phyloP scores from a whole-genome alignment of 2,797 vertebrate species.

The Hephaestus fuliginosus region DNA sequence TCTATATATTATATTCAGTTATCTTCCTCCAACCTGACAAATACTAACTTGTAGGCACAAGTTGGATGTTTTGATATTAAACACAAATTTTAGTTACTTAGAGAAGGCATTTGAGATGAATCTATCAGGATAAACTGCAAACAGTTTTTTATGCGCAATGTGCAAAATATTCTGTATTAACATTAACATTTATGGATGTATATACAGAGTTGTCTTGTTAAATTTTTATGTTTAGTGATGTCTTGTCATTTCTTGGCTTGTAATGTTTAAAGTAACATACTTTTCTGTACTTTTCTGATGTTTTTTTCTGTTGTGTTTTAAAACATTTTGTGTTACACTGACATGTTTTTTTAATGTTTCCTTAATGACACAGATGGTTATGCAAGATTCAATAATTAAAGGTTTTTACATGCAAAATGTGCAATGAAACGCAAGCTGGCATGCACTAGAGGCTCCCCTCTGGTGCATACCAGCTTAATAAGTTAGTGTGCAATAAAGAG shows the following conservation, averaged over 20 bases:
- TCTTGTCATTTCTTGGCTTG: not conserved
- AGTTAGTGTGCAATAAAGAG: not conserved
- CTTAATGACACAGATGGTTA: not conserved
- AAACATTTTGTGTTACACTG: not conserved
- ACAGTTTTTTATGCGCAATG: not conserved
- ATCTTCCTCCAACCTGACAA: not conserved
- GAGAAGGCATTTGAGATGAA: not conserved
- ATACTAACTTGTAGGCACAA: not conserved
- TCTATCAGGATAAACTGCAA: not conserved
- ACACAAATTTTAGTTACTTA: not conserved
- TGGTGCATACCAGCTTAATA: not conserved
- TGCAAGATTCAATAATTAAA: not conserved
- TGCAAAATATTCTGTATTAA: too few species aligned
- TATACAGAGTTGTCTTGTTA: not conserved
- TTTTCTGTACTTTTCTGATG: not conserved
- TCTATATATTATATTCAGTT: not conserved
- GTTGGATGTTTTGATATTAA: not conserved
- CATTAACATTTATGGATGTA: not conserved
- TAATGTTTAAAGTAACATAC: not conserved
- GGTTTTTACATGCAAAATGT: not conserved
- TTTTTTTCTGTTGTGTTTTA: not conserved
- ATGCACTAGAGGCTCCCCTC: not conserved
- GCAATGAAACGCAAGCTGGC: not conserved
- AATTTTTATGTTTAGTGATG: not conserved
- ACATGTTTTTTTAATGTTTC: not conserved